A percentile compares a stretch with the other conserved stretches of the same genome.
Evolutionary conservation across 2,113 vertebrate species (phyloP).

Genomic region (Xenus cinereus): DNA sequence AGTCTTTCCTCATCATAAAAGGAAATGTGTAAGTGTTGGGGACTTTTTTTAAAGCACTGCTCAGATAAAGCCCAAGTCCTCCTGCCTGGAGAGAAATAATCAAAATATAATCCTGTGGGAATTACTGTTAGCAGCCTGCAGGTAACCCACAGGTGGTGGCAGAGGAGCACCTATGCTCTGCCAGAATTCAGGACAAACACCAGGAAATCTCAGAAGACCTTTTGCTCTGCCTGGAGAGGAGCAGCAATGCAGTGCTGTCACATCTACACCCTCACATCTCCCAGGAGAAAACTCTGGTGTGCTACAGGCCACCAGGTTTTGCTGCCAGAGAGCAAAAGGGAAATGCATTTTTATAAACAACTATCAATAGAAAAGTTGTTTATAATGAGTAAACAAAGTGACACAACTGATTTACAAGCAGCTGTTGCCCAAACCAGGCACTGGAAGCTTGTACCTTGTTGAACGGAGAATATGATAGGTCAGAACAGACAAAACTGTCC

Average conservation of each 20-base stretch:
- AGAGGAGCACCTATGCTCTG: not conserved
- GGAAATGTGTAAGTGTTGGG: not conserved
- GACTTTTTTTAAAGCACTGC: not conserved
- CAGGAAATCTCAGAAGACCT: not conserved
- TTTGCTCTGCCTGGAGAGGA: not conserved
- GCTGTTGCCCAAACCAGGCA: no score
- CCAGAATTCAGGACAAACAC: not conserved
- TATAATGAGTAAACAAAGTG: not conserved
- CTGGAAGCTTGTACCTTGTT: not conserved
- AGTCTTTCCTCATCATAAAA: not conserved
- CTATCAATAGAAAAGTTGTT: no score
- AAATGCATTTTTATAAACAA: not conserved
- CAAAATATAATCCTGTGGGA: not conserved
- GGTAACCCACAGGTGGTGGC: rapidly evolving
- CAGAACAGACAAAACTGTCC: not conserved
- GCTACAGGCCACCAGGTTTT: not conserved
- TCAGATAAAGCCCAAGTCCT: not conserved
- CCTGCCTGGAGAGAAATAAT: not conserved
- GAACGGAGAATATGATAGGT: not conserved
- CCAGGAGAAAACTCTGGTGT: rapidly evolving
- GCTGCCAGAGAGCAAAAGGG: not conserved
- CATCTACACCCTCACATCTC: not conserved
- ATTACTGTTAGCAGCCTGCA: not conserved
- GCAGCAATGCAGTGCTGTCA: rapidly evolving
- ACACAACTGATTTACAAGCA: no score